Evolutionary conservation across 2,888 invertebrate species (phyloP), one percentile per base, ranked within the genome.

Genomic region (Trimorus sp.): DNA sequence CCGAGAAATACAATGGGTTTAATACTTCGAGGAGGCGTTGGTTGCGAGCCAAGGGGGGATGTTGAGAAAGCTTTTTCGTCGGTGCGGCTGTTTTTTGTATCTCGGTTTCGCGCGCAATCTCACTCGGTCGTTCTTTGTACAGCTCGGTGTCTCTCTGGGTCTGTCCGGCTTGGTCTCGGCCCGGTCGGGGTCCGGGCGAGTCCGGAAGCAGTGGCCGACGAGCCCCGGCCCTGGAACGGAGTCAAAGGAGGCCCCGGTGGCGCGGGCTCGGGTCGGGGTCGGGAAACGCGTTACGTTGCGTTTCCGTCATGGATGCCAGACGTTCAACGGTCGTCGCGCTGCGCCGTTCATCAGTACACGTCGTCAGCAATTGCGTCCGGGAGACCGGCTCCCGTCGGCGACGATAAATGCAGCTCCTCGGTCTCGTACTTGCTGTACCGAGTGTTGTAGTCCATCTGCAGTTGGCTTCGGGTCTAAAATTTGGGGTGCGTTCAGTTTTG

Each of bases 361-460:
- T 91, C 89, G 76, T 88, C 90, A 81, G 88, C 90, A 51, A 90
- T 84, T 26, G 88, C 87, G 68, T 91, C 91, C n/a, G 91, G 86
- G 77, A 89, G 87, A 58, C 89, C 89, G 60, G 88, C 88, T 48
- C 88, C 89, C 40, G 91, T 89, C 8, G 90, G 89, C 65, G 90
- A 89, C 69, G 91, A 90, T 69, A 90, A 83, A 53, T 90, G 87
- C 59, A 90, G 74, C 59, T 91, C 91, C 26, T 89, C 89, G 48
- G 87, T 89, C 48, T 91, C 92, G 66, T 86, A 90, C 69, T 91
- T 91, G 36, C 88, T 91, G 68, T 88, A 91, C 38, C 90, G 90
- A 74, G 85, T 90, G 53, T 78, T 90, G 78, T 92, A 92, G 45
- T 92, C 92, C 4, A 89, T 87, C 68, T 89, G 87, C 42, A 92